These are phyloP conservation scores for Chrysogorgia sp. DNA, from an alignment of 92 coral and sea anemone genomes.

Conservation along the genomic window DNA sequence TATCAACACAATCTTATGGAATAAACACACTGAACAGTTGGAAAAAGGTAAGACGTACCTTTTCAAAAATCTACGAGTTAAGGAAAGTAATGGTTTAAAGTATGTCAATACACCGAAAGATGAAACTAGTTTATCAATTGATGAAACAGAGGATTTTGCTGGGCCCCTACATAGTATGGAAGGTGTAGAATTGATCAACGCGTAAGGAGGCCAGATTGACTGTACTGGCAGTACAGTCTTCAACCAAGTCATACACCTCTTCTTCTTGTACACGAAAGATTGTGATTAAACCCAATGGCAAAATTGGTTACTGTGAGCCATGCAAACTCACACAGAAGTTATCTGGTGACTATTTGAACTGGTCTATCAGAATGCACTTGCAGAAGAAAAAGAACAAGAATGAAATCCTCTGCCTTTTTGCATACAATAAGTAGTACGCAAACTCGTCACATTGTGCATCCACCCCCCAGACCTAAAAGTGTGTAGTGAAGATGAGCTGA, in stretches of 20 bases:
- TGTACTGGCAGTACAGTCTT: slow-evolving; percentile 13
- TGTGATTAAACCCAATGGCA: slow-evolving; percentile 22
- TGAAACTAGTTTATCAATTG: slow-evolving; percentile 14
- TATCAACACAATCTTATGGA: slow-evolving; percentile 32
- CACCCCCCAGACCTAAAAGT: too few relatives aligned
- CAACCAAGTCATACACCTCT: slow-evolving; percentile 31
- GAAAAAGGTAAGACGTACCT: slow-evolving; percentile 45
- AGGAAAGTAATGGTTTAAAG: slow-evolving; percentile 39
- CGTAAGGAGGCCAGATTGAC: slow-evolving; percentile 11
- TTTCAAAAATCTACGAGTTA: slow-evolving; percentile 41
- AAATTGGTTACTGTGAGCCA: too few relatives aligned
- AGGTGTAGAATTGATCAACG: slow-evolving; percentile 19
- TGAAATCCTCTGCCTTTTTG: too few relatives aligned
- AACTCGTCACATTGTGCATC: too few relatives aligned
- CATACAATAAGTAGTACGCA: too few relatives aligned
- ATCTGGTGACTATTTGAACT: too few relatives aligned
- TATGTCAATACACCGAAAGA: slow-evolving; percentile 49
- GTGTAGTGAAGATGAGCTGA: too few relatives aligned
- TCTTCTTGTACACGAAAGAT: slow-evolving; percentile 8
- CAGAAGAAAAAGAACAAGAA: too few relatives aligned
- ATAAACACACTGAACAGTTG: slow-evolving; percentile 31
- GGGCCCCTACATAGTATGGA: slow-evolving; percentile 25
- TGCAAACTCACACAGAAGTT: too few relatives aligned
- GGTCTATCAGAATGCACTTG: too few relatives aligned
- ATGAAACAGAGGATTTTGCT: slow-evolving; percentile 27